These are phyloP conservation scores for Falco novaeseelandiae DNA, from an alignment of 2,797 vertebrate genomes.

Conservation along the genomic window DNA sequence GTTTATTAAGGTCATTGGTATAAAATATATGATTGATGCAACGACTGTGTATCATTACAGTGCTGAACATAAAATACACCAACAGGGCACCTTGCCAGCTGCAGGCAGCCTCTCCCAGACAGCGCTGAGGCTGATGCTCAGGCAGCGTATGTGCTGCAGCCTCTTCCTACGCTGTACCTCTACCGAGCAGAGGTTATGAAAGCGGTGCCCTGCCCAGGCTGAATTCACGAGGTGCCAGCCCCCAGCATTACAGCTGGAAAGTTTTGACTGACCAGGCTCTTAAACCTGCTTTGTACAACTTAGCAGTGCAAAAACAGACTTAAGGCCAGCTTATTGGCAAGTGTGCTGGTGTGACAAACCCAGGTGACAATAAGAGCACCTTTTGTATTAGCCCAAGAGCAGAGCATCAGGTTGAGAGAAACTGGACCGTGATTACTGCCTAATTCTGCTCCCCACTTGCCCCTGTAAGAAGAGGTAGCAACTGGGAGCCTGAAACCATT, in stretches of 20 bases:
- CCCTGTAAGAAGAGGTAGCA: background rate
- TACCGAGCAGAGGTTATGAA: background rate
- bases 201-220: accelerated
- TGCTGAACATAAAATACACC: background rate
- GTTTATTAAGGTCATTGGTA: constrained; percentile 62
- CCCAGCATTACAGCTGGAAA: background rate
- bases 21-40: constrained; percentile 45
- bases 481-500: background rate
- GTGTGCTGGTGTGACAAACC: accelerated
- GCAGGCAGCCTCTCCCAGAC: background rate
- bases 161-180: background rate
- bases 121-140: background rate
- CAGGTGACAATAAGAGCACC: background rate
- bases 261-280: background rate
- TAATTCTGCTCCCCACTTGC: background rate
- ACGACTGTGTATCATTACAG: background rate
- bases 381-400: background rate
- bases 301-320: background rate
- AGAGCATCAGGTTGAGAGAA: background rate
- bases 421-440: background rate
- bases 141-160: background rate
- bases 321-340: background rate
- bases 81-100: background rate
- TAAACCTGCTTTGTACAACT: background rate
- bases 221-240: background rate